Evolutionary conservation across 2,797 vertebrate genomes (phyloP), one percentile per base, ranked within the genome.

Genomic region (Sternotherus odoratus): DNA sequence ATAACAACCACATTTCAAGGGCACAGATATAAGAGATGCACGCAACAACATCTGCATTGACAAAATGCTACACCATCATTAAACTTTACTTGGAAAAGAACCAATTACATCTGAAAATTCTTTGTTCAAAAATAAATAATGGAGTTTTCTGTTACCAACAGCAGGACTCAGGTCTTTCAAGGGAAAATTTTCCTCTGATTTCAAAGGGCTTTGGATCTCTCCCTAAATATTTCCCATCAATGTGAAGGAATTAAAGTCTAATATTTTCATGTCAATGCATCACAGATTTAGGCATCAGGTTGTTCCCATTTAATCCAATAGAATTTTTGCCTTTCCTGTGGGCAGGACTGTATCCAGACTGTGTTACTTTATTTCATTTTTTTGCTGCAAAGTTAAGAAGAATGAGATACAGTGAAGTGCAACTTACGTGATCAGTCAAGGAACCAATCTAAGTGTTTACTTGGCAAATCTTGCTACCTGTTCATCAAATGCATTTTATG

Each of bases 1-100:
- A 97, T 97, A 94, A 96, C 95, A 96, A 98, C 85, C 81, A 84
- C 95, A 77, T 95, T 96, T 95, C 95, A 97, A 97, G 93, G 96
- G 80, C 95, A 90, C 11, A 79, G 87, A 81, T 96, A 75, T 12
- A 95, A 77, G 85, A 94, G 84, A 88, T 82, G 57, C 54, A 86
- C 0, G 1, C 30, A 93, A 81, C 89, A 81, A 89, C 72, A 96
- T 93, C 91, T 94, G 63, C 82, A 88, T 93, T 88, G 88, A 56
- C 56, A 92, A 96, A 95, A 94, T 77, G 60, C 86, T 87, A 95
- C 15, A 21, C 30, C 63, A 39, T 46, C 84, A 39, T 49, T 94
- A 63, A 72, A 46, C 60, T 93, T 87, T 53, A 94, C 60, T 95
- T 83, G 36, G 56, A 51, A 85, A 91, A 91, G 13, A 91, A 93